Percentiles rank a stretch among this genome's conserved stretches.
Conservation (phyloP, 2,888 invertebrate species). For the Drosophila flavopinicola region DNA sequence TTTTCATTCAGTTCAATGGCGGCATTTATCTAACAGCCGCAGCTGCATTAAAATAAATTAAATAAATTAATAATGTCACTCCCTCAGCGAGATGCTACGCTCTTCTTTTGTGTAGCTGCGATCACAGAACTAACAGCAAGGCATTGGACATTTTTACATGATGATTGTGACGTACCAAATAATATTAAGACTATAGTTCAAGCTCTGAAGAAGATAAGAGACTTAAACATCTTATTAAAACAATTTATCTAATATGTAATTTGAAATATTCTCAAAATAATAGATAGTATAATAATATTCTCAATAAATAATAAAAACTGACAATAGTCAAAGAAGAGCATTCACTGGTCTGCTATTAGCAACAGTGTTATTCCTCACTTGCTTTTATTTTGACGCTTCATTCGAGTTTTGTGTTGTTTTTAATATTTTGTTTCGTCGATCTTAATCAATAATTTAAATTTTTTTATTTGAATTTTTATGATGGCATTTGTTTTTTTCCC, state of each 20-base stretch:
- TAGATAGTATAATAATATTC: too few relatives aligned
- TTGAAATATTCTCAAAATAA: too few relatives aligned
- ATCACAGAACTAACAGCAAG: neutral
- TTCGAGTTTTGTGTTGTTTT: conserved; percentile 53
- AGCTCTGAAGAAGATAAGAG: too few relatives aligned
- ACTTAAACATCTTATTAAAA: too few relatives aligned
- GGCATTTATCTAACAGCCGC: conserved; percentile 68
- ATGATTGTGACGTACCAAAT: neutral
- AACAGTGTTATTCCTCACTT: conserved; percentile 7
- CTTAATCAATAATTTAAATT: conserved; percentile 80
- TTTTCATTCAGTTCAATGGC: conserved; percentile 40
- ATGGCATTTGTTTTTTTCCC: conserved; percentile 56
- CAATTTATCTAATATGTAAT: too few relatives aligned
- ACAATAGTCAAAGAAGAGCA: too few relatives aligned
- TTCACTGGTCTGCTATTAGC: conserved; percentile 20
- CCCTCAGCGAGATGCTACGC: conserved; percentile 35
- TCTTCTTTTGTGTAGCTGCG: neutral
- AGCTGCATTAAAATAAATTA: conserved; percentile 80
- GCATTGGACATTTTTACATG: neutral
- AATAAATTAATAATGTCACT: conserved; percentile 82
- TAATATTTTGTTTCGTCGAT: conserved; percentile 69
- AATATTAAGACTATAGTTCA: too few relatives aligned
- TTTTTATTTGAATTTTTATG: conserved; percentile 76
- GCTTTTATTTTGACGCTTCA: conserved; percentile 54
- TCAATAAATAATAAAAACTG: too few relatives aligned